A percentile compares a stretch with the other conserved stretches of the same genome.
Conservation (phyloP, 1,140 invertebrate genomes). For the Sycophila sp. region DNA sequence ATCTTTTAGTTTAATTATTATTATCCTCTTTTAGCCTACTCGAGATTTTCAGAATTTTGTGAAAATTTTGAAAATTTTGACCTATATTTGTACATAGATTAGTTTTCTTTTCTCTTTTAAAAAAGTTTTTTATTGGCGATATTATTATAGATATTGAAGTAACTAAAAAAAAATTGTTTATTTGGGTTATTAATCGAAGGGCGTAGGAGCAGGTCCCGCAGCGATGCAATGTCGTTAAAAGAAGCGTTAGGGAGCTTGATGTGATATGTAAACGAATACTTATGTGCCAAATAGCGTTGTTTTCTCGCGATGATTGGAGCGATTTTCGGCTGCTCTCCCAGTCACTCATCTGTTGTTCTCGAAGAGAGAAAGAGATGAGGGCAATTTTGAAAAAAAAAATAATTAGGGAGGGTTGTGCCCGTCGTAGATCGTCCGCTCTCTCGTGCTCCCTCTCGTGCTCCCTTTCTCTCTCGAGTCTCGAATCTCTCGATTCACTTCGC, state of each 20-base stretch:
- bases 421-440: neutral
- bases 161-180: neutral
- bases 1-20: neutral
- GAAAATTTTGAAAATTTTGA: conserved; percentile 8
- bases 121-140: neutral
- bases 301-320: conserved; percentile 46
- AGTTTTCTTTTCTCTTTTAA: neutral
- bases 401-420: too few species aligned
- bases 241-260: conserved; percentile 51
- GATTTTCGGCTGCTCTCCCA: too few species aligned
- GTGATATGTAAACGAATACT: conserved; percentile 56
- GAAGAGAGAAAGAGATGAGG: neutral
- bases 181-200: too few species aligned
- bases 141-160: conserved; percentile 1
- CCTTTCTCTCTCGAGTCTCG: neutral
- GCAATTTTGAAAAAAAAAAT: neutral
- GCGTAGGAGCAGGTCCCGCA: too few species aligned
- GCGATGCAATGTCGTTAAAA: neutral
- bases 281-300: conserved; percentile 64
- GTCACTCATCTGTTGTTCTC: conserved; percentile 41
- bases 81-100: conserved; percentile 7
- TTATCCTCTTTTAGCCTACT: neutral
- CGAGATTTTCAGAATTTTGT: conserved; percentile 5
- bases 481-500: conserved; percentile 24
- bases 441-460: neutral